These are phyloP conservation scores for Pangasius mekongensis DNA, from an alignment of 2,797 vertebrate species.

Conservation along the genomic window DNA sequence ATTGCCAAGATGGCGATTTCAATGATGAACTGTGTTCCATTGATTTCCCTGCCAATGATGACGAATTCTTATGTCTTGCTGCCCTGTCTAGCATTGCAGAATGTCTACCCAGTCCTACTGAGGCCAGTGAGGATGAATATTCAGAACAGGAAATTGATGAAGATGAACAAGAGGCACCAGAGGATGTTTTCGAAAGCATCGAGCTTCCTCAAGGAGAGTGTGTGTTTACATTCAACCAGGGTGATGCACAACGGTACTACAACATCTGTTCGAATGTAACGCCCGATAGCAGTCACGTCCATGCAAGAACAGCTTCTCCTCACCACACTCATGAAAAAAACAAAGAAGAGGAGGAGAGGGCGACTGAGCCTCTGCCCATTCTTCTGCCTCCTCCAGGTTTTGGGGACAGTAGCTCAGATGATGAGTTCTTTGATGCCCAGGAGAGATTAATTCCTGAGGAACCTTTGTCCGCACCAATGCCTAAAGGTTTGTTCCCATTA, in stretches of 20 bases:
- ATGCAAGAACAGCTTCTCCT: constrained; percentile 42
- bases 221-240: constrained; percentile 77
- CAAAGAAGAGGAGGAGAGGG: constrained; percentile 43
- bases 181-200: constrained; percentile 49
- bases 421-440: constrained; percentile 92
- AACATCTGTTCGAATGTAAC: constrained; percentile 85
- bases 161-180: constrained; percentile 43
- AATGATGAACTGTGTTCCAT: constrained; percentile 32
- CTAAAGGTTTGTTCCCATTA: constrained; percentile 66
- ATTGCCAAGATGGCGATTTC: constrained; percentile 29
- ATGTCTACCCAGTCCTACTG: constrained; percentile 72
- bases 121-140: constrained; percentile 72
- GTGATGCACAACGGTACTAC: constrained; percentile 78
- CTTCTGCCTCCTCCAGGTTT: constrained; percentile 84
- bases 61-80: constrained; percentile 76
- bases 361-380: constrained; percentile 62
- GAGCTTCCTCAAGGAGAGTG: constrained; percentile 64
- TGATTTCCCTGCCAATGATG: constrained; percentile 44
- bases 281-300: constrained; percentile 77
- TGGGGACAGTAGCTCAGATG: constrained; percentile 92
- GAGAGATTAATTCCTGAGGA: constrained; percentile 83
- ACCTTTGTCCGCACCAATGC: constrained; percentile 64
- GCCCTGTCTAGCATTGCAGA: constrained; percentile 75
- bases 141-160: constrained; percentile 62
- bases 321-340: constrained; percentile 28